Base-by-base conservation (phyloP, 2,797 vertebrate species). In the Rhinichthys osculus region DNA sequence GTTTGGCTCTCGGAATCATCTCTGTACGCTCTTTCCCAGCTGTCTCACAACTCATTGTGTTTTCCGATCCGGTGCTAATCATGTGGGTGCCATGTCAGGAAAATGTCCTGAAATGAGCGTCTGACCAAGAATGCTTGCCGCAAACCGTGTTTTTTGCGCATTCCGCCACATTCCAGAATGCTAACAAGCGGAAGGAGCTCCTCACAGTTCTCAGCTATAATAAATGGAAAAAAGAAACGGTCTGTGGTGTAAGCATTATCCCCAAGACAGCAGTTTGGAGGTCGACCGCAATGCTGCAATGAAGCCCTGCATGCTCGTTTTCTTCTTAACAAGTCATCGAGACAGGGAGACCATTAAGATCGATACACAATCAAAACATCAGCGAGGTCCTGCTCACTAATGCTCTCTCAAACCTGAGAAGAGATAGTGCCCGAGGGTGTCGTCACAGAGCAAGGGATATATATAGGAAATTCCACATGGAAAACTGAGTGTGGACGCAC, bases 381-480 rank as follows among this genome's bases (percentile, higher is more conserved):
- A 76, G 59, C 74, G 76, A 86, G 67, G 84, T 85, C 47, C 85
- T 82, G 74, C 77, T 74, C 64, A 30, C 70, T 72, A 82, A 78
- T 82, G 85, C 62, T 69, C 78, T 86, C 74, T 76, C 14, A 70
- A 73, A 66, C 72, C 84, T 73, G 67, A 33, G 70, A 81, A 33
- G 72, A 89, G 76, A 86, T 66, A 86, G 71, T 19, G 87, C 82
- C 73, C 42, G 40, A 76, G 81, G 87, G 84, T 40, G 64, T 52
- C 69, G 40, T 86, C 71, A 88, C 69, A 44, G 69, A 81, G 86
- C 77, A 54, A 77, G 40, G 38, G 74, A 19, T 9, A 0, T 10
- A 82, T 70, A 89, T 91, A 92, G 72, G 62, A 93, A 93, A 95
- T 93, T 93, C 88, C 92, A 94, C 90, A 92, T 66, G 38, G 88